Evolutionary conservation across 2,888 invertebrate genomes (phyloP).

Genomic region (Ennomos quercinarius): DNA sequence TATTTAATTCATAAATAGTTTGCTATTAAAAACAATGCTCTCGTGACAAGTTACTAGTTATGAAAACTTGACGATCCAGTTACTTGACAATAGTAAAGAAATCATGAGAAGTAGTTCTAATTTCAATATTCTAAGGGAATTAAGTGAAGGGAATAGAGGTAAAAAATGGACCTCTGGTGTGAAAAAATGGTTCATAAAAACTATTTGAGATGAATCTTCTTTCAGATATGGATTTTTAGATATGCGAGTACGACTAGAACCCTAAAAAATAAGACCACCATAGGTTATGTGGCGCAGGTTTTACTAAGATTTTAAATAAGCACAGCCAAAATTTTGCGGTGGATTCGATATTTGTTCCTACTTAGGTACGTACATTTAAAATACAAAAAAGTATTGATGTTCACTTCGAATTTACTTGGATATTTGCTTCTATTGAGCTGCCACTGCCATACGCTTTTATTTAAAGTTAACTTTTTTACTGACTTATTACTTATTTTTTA

Average conservation of each 20-base stretch:
- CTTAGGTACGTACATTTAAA: slow-evolving; percentile 37
- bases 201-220: slow-evolving; percentile 21
- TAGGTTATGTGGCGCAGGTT: slow-evolving; percentile 55
- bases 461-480: no score
- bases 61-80: slow-evolving; percentile 9
- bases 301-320: slow-evolving; percentile 66
- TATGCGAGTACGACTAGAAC: slow-evolving; percentile 57
- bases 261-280: slow-evolving; percentile 52
- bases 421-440: not conserved
- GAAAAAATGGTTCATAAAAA: slow-evolving; percentile 6
- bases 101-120: slow-evolving; percentile 1
- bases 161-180: slow-evolving; percentile 10
- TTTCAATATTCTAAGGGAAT: no score
- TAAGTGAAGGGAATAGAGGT: slow-evolving; percentile 12
- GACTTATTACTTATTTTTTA: no score
- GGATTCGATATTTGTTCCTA: slow-evolving; percentile 71
- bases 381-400: slow-evolving; percentile 1
- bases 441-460: no score
- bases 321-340: slow-evolving; percentile 81
- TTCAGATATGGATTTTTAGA: slow-evolving; percentile 57
- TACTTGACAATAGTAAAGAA: slow-evolving; percentile 13
- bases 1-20: slow-evolving; percentile 8
- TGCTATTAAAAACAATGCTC: not conserved
- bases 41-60: not conserved
- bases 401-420: slow-evolving; percentile 18